phyloP scores from a whole-genome alignment of 2,113 vertebrate species.

The Podiceps cristatus region DNA sequence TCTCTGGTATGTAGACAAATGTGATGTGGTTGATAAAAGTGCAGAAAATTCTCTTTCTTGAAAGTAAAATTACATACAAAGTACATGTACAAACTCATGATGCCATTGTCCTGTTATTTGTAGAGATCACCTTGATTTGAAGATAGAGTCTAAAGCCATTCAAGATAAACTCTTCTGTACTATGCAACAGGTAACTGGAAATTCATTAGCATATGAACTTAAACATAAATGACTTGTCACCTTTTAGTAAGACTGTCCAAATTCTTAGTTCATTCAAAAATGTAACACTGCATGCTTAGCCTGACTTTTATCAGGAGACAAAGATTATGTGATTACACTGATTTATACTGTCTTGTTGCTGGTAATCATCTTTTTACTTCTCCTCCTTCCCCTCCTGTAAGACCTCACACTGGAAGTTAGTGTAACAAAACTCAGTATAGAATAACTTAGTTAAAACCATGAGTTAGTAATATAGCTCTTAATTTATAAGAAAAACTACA shows the following conservation, averaged over 20 bases:
- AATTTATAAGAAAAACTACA: not conserved
- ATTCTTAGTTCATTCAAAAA: not conserved
- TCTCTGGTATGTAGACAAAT: not conserved
- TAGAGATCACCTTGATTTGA: conserved; percentile 38
- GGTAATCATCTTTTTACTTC: not conserved
- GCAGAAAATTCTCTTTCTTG: not conserved
- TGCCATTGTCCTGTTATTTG: not conserved
- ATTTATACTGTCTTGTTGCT: not conserved
- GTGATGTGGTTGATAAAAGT: not conserved
- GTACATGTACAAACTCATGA: not conserved
- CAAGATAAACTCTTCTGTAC: conserved; percentile 39
- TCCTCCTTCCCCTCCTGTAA: not conserved
- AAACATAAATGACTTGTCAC: not conserved
- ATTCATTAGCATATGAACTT: not conserved
- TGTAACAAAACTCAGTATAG: not conserved
- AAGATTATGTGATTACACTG: not conserved
- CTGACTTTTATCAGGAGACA: not conserved
- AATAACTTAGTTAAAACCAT: not conserved
- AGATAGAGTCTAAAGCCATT: not conserved
- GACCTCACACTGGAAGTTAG: not conserved
- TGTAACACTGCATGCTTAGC: rapidly evolving
- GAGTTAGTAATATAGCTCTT: not conserved
- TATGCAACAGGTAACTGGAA: conserved; percentile 69
- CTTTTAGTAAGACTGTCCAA: not conserved
- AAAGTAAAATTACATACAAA: not conserved